A percentile compares a stretch with the other conserved stretches of the same genome.
phyloP scores from a whole-genome alignment of 1,140 invertebrate genomes.

The Drosophila punjabiensis region DNA sequence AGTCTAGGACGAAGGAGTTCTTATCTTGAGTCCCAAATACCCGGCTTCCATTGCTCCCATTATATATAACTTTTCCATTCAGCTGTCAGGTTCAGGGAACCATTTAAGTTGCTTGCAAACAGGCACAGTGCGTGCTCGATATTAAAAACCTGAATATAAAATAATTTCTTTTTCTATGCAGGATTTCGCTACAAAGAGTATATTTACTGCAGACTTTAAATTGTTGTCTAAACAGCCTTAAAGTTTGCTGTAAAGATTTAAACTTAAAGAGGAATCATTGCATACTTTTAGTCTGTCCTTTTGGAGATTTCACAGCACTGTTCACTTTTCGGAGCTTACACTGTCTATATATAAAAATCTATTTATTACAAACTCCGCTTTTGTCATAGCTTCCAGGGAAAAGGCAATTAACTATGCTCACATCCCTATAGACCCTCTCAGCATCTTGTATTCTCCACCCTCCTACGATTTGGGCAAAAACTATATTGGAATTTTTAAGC shows the following conservation, averaged over 20 bases:
- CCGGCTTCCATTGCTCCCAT: slow-evolving; percentile 23
- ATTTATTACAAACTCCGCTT: not conserved
- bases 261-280: not conserved
- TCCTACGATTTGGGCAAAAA: slow-evolving; percentile 58
- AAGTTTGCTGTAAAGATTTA: not conserved
- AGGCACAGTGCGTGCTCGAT: not conserved
- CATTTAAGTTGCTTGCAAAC: slow-evolving; percentile 37
- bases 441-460: slow-evolving; percentile 18
- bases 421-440: slow-evolving; percentile 6
- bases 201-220: not conserved
- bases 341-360: not conserved
- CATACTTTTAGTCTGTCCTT: not conserved
- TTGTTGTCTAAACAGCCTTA: too few species aligned
- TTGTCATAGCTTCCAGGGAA: slow-evolving; percentile 29
- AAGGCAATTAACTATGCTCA: slow-evolving; percentile 65
- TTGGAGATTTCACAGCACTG: not conserved
- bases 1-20: slow-evolving; percentile 37
- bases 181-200: not conserved
- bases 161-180: not conserved
- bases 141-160: not conserved
- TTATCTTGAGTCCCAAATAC: slow-evolving; percentile 29
- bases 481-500: slow-evolving; percentile 77
- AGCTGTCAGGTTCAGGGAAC: slow-evolving; percentile 59
- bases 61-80: slow-evolving; percentile 44
- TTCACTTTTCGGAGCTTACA: not conserved